These are phyloP conservation scores for Chrysotoxum bicinctum DNA, from an alignment of 2,888 invertebrate species.

Conservation along the genomic window DNA sequence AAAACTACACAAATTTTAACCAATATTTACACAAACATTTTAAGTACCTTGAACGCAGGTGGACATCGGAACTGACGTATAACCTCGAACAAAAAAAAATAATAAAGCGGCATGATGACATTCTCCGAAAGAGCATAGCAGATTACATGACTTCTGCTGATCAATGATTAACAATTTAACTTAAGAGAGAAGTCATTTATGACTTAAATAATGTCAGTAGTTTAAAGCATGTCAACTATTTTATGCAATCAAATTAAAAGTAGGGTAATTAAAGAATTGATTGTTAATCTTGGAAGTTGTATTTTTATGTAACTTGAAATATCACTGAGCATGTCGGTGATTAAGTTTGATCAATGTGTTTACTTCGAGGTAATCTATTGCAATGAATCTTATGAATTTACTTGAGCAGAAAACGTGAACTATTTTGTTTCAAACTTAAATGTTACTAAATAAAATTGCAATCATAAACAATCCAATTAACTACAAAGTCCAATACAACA, in stretches of 20 bases:
- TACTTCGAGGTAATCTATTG: conserved; percentile 13
- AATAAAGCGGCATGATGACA: conserved; percentile 14
- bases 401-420: conserved; percentile 29
- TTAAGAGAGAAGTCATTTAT: not conserved
- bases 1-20: not conserved
- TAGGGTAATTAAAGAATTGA: conserved; percentile 52
- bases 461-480: not conserved
- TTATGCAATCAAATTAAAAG: conserved; percentile 38
- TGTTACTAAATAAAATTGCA: not conserved
- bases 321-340: conserved; percentile 11
- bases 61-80: not conserved
- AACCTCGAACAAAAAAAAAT: not conserved
- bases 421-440: conserved; percentile 1
- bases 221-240: conserved; percentile 1
- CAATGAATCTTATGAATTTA: conserved; percentile 28
- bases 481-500: conserved; percentile 11
- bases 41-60: not conserved
- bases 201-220: conserved; percentile 18
- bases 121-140: not conserved
- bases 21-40: not conserved
- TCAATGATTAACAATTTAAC: conserved; percentile 23
- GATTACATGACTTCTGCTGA: conserved; percentile 3
- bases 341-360: conserved; percentile 22
- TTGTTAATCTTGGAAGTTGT: conserved; percentile 8
- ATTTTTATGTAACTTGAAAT: conserved; percentile 36